Percentiles rank a stretch among this genome's conserved stretches.
Evolutionary conservation across 2,113 vertebrate species (phyloP).

Genomic region (Phalacrocorax pelagicus): DNA sequence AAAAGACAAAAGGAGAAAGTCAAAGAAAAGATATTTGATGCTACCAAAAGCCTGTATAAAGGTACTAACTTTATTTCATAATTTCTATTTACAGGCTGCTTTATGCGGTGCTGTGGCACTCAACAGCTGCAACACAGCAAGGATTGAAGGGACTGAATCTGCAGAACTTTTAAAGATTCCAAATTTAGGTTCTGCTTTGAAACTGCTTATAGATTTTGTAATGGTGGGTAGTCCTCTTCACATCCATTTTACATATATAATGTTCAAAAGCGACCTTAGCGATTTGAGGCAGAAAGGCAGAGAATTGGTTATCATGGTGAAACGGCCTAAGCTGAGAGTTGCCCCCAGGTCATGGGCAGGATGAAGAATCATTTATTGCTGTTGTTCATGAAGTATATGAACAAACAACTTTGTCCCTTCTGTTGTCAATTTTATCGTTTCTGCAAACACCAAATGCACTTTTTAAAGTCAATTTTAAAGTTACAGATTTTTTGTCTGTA

Average conservation of each 20-base stretch:
- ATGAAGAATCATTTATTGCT: background rate
- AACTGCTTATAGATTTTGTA: background rate
- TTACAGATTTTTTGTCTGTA: background rate
- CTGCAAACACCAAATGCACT: background rate
- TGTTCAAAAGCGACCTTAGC: background rate
- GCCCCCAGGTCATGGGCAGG: rapidly evolving
- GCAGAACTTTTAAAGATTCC: background rate
- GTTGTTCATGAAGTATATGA: background rate
- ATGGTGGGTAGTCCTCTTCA: background rate
- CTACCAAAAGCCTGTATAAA: background rate
- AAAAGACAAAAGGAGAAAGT: background rate
- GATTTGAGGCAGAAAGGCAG: background rate
- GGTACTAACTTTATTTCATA: background rate
- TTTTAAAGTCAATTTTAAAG: background rate
- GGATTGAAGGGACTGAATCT: background rate
- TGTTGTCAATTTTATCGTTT: background rate
- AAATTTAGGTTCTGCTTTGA: background rate
- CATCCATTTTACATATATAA: background rate
- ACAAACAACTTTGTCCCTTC: background rate
- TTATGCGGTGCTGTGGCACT: background rate
- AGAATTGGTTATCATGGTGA: background rate
- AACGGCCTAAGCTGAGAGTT: background rate
- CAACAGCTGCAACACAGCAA: background rate
- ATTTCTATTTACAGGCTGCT: background rate
- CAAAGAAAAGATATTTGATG: background rate